Evolutionary conservation across 2,113 vertebrate genomes (phyloP).

Genomic region (cattle (Bos taurus)): ARS-UCD2.0 NC_037329.1:61273501-61274000

Average conservation of each 20-base stretch:
- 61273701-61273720: background rate
- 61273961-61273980: background rate
- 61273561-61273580: background rate
- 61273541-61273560: background rate
- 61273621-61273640: background rate
- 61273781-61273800: background rate
- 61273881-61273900: background rate
- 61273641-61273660: background rate
- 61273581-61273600: background rate
- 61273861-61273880: background rate
- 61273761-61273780: background rate
- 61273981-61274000: background rate
- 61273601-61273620: slow-evolving; percentile 14
- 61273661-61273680: background rate
- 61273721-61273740: background rate
- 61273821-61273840: background rate
- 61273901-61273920: background rate
- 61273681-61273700: background rate
- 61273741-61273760: background rate
- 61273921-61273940: background rate
- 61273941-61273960: background rate
- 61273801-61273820: background rate
- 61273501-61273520: background rate
- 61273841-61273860: background rate
- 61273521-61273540: background rate